Percentiles rank a stretch among this genome's conserved stretches.
Evolutionary conservation across 1,140 invertebrate species (phyloP).

Genomic region (Himalopsyche phryganea): DNA sequence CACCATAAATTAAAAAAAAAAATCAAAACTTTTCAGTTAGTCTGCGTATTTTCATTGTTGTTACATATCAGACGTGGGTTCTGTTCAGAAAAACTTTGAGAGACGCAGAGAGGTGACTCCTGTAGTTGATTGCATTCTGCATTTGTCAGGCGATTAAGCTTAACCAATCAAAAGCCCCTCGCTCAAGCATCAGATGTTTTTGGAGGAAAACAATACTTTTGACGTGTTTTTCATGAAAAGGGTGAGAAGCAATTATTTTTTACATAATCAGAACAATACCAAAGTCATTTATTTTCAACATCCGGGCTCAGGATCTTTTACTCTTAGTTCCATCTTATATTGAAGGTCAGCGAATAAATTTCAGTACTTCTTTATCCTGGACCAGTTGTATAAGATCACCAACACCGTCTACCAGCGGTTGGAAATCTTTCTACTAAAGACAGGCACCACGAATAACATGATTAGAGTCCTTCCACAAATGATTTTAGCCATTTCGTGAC

Average conservation of each 20-base stretch:
- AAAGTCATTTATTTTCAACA: neutral
- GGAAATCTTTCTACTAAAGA: too few relatives aligned
- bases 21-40: too few relatives aligned
- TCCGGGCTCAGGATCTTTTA: neutral
- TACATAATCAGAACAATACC: neutral
- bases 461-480: too few relatives aligned
- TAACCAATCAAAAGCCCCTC: conserved; percentile 24
- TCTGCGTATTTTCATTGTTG: too few relatives aligned
- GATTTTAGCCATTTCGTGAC: too few relatives aligned
- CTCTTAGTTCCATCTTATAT: neutral
- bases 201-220: neutral
- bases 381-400: too few relatives aligned
- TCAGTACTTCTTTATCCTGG: too few relatives aligned
- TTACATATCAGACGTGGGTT: too few relatives aligned
- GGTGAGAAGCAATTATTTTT: neutral
- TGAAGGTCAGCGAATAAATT: conserved; percentile 2
- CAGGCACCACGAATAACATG: too few relatives aligned
- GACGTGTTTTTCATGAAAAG: neutral
- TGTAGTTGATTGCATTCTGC: conserved; percentile 26
- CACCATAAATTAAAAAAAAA: too few relatives aligned
- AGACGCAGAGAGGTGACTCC: neutral
- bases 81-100: too few relatives aligned
- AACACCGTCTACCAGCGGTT: too few relatives aligned
- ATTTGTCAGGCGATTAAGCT: conserved; percentile 30
- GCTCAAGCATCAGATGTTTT: neutral